Percentiles rank a stretch among this genome's conserved stretches.
Conservation (phyloP, 2,888 invertebrate genomes). For the Scaptodrosophila latifasciaeformis region DNA sequence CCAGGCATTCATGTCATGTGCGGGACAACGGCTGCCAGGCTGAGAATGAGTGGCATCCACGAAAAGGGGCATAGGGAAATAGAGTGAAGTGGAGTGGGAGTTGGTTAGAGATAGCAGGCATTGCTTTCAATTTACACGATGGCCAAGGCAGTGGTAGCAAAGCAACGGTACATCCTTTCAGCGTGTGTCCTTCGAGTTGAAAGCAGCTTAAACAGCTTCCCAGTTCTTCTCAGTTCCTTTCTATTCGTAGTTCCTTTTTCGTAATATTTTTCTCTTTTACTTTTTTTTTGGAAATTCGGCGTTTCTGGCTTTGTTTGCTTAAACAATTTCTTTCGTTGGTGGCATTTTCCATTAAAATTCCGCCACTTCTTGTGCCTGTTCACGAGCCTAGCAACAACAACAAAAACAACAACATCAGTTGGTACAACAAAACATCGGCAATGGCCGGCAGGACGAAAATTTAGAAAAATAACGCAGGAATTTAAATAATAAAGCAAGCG, state of each 20-base stretch:
- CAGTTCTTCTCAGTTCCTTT: conserved; percentile 34
- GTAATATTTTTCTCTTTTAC: conserved; percentile 13
- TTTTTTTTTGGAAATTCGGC: conserved; percentile 2
- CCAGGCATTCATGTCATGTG: conserved; percentile 64
- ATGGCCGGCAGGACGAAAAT: conserved; percentile 44
- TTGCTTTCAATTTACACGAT: conserved; percentile 62
- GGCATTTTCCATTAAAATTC: conserved; percentile 73
- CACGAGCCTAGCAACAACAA: conserved; percentile 17
- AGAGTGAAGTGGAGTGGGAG: background rate
- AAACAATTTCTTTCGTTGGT: conserved; percentile 55
- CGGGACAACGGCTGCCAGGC: conserved; percentile 5
- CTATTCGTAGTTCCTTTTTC: background rate
- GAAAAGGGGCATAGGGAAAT: background rate
- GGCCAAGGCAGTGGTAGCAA: conserved; percentile 1
- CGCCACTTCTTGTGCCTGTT: conserved; percentile 45
- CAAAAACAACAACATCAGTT: conserved; percentile 16
- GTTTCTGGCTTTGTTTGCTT: conserved; percentile 54
- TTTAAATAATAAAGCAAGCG: conserved; percentile 70
- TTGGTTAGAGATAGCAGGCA: conserved; percentile 35
- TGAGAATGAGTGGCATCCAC: background rate
- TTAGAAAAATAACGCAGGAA: conserved; percentile 66
- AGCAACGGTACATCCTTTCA: conserved; percentile 49
- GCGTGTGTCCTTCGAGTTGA: conserved; percentile 56
- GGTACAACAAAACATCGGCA: conserved; percentile 17
- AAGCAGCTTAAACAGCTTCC: conserved; percentile 57